Conservation (phyloP, 1,140 invertebrate genomes). For the Gyrodactylus salaris region DNA sequence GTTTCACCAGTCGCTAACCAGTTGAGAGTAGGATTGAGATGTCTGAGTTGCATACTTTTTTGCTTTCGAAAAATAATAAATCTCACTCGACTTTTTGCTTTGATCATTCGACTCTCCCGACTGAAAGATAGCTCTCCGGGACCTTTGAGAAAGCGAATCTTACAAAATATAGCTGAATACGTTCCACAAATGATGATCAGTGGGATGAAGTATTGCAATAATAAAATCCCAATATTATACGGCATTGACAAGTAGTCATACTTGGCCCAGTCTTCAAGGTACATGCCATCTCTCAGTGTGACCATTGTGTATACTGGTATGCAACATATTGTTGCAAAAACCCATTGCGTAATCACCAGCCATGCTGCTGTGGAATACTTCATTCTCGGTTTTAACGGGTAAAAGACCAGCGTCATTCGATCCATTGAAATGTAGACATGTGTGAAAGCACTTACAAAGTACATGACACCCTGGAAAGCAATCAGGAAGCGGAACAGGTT, state of each 20-base stretch:
- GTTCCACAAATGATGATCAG: background rate
- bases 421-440: conserved; percentile 4
- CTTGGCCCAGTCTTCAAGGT: background rate
- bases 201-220: conserved; percentile 4
- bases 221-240: background rate
- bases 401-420: background rate
- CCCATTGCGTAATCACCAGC: background rate
- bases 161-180: background rate
- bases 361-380: background rate
- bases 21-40: background rate
- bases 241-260: no score
- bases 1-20: no score
- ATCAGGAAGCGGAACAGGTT: background rate
- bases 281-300: background rate
- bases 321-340: background rate
- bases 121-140: background rate
- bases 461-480: background rate
- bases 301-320: background rate
- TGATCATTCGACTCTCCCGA: background rate
- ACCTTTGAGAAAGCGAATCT: background rate
- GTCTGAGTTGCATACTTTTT: no score
- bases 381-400: background rate
- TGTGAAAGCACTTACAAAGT: background rate
- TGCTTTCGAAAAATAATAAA: background rate
- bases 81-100: conserved; percentile 1